Evolutionary conservation across 2,113 vertebrate genomes (phyloP).

Genomic region (Hyla sarda): DNA sequence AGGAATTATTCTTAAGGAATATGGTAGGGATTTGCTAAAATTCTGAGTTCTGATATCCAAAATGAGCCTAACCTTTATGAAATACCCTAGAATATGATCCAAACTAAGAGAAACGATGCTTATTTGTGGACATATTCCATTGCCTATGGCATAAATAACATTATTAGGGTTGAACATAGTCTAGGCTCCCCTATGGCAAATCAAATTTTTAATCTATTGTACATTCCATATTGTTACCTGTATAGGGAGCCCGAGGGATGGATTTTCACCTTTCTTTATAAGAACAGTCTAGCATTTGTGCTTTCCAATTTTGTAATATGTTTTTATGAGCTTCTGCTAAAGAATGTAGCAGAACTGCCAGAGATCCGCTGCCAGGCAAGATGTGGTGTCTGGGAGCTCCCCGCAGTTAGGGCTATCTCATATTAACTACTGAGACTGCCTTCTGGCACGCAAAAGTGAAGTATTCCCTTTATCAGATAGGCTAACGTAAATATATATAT

Average conservation of each 20-base stretch:
- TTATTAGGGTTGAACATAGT: neutral
- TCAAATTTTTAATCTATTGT: neutral
- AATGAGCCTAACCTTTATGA: neutral
- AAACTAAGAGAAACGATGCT: neutral
- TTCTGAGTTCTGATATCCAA: no score
- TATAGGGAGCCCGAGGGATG: neutral
- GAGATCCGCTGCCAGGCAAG: conserved; percentile 26
- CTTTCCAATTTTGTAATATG: conserved; percentile 10
- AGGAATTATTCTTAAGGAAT: neutral
- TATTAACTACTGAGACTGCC: conserved; percentile 49
- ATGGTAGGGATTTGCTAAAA: no score
- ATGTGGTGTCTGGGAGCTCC: conserved; percentile 34
- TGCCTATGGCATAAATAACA: neutral
- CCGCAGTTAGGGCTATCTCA: conserved; percentile 25
- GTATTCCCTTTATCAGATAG: conserved; percentile 29
- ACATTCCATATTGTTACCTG: neutral
- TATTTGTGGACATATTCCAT: neutral
- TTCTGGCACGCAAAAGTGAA: conserved; percentile 10
- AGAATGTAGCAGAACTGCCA: conserved; percentile 38
- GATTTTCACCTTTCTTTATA: neutral
- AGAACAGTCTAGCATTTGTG: neutral
- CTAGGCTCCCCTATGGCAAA: neutral
- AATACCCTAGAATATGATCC: neutral
- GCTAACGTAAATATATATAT: no score
- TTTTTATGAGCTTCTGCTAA: conserved; percentile 42